Percentiles rank a stretch among this genome's conserved stretches.
These are phyloP conservation scores for Gymnocephalus cernua DNA, from an alignment of 2,113 vertebrate genomes.

Conservation along the genomic window DNA sequence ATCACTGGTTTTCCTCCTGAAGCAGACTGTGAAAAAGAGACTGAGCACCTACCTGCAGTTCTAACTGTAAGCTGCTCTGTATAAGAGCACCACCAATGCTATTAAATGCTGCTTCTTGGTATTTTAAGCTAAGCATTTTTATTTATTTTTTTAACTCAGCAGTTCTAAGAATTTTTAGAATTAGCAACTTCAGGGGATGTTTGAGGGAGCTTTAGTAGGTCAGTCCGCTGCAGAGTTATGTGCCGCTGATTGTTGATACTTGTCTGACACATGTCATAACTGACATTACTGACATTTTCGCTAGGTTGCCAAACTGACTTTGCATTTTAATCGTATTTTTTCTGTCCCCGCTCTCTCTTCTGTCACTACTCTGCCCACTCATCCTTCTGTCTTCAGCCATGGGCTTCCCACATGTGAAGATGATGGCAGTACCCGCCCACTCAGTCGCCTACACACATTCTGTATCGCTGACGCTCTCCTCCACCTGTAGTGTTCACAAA, in stretches of 20 bases:
- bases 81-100: constrained; percentile 6
- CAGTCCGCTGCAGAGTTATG: constrained; percentile 32
- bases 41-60: constrained; percentile 27
- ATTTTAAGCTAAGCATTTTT: constrained; percentile 33
- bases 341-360: not conserved
- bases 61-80: constrained; percentile 27
- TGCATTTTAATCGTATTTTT: not conserved
- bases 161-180: constrained; percentile 45
- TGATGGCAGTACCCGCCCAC: constrained; percentile 56
- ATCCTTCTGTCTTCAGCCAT: constrained; percentile 46
- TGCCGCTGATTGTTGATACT: constrained; percentile 29
- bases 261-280: constrained; percentile 42
- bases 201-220: constrained; percentile 19
- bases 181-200: constrained; percentile 51
- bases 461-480: constrained; percentile 53
- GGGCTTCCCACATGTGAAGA: constrained; percentile 56
- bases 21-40: constrained; percentile 17
- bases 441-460: constrained; percentile 56
- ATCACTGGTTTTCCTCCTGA: not conserved
- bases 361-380: constrained; percentile 53
- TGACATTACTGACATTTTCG: constrained; percentile 30
- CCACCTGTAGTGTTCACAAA: constrained; percentile 54
- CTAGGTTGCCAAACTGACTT: not conserved
- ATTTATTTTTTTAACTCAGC: constrained; percentile 31
- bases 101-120: constrained; percentile 31